Evolutionary conservation across 1,140 invertebrate species (phyloP), one percentile per base, ranked within the genome.

Genomic region (Plutomurus gul): DNA sequence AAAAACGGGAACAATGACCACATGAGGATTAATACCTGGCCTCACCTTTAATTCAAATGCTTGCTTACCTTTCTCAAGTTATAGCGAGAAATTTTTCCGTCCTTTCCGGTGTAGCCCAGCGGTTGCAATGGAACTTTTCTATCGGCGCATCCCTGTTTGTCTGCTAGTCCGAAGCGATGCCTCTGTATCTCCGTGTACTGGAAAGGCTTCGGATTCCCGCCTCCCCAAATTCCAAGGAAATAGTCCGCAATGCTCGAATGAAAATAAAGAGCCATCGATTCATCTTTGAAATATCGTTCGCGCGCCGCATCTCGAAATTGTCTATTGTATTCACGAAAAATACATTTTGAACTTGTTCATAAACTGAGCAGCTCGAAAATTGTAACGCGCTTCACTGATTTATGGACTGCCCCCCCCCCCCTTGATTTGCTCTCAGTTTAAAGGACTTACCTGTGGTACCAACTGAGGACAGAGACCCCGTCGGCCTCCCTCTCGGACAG

Each of bases 171-270:
- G 85, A 88, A 93, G 85, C 95, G 90, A 85, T 96, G 94, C 47
- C 94, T 89, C 85, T 99, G 97, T 75, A 97, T 96, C 87, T 99
- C 96, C 0, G 96, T 98, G 84, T 96, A 99, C 85, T 97, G 96
- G 85, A 98, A 99, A 0, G 91, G 91, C 82, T 91, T 92, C 18
- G 90, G 88, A 10, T 85, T 86, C 3, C 90, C 90, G 8, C 89
- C 89, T 82, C 96, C 95, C 95, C 95, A 98, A 79, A 95, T 96
- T 4, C 97, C 97, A 16, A 98, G 87, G 86, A 97, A 99, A 86
- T 99, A 99, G 88, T 99, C 97, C 1, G 97, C 96, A 80, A 98
- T 97, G 87, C 94, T 95, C 1, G 96, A 97, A 86, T 99, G 97
- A 86, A 99, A 98, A 85, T 97, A 97, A 85, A 93, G 93, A 0